Evolutionary conservation across 1,140 invertebrate genomes (phyloP).

Genomic region (Macrobrachium rosenbergii): DNA sequence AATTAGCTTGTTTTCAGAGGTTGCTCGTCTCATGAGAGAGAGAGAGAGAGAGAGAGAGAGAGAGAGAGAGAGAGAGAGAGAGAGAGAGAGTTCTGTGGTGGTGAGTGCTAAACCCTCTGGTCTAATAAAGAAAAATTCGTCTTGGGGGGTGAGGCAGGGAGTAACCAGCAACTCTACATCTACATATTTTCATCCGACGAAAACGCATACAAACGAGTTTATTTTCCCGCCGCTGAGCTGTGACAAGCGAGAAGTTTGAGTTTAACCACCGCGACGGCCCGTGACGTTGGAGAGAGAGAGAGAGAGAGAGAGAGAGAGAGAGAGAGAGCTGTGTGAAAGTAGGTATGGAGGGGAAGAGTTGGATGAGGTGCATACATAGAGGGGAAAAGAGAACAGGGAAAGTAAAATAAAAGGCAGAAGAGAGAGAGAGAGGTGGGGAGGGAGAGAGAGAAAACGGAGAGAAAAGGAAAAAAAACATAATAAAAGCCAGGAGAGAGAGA

Average conservation of each 20-base stretch:
- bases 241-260: conserved; percentile 29
- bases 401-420: background rate
- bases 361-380: background rate
- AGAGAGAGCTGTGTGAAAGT: conserved; percentile 4
- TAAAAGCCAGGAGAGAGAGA: too few species aligned
- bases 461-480: background rate
- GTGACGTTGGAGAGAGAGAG: background rate
- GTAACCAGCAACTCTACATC: conserved; percentile 32
- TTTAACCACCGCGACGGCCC: conserved; percentile 26
- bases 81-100: background rate
- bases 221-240: conserved; percentile 28
- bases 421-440: background rate
- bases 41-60: conserved; percentile 6
- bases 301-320: conserved; percentile 1
- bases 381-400: background rate
- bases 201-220: conserved; percentile 53
- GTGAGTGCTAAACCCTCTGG: background rate
- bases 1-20: too few species aligned
- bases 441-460: background rate
- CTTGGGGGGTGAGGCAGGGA: background rate
- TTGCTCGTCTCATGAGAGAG: background rate
- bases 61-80: background rate
- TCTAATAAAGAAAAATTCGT: background rate
- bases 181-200: conserved; percentile 52
- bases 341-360: background rate